Base-by-base conservation (phyloP, 2,888 invertebrate species). In the Drosophila imparisetae region DNA sequence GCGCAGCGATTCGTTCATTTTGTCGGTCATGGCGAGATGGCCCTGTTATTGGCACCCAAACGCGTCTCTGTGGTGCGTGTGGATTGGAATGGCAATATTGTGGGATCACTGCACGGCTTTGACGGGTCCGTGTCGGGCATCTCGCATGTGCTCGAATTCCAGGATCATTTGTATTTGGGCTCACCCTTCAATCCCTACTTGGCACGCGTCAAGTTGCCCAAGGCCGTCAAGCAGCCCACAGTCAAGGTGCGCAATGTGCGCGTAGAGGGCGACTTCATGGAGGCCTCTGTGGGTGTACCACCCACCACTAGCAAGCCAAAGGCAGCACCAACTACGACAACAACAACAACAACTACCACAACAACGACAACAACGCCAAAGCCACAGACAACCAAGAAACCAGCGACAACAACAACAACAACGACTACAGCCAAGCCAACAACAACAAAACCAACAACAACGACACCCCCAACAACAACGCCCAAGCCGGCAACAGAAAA, bases 61-160 rank as follows among this genome's bases (percentile, higher is more conserved):
- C 92, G 94, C 59, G 90, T 94, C 5, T 95, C 95, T 1, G 92
- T 96, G 52, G 81, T 96, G 42, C 95, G 96, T 87, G 83, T 97
- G 1, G 95, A 96, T 87, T 95, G 95, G 94, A 94, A 94, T 81
- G 97, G 97, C 27, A 95, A 96, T 70, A 94, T 97, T 73, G 90
- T 96, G 7, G 95, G 96, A 32, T 94, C 95, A 7, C 94, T 96
- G 74, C 95, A 95, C 86, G 94, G 95, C 50, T 94, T 94, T 0
- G 95, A 96, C 86, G 93, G 93, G 42, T 94, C 94, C 29, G 84
- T 95, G 2, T 63, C 76, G 0, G 90, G 91, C 13, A 93, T 96
- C 27, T 95, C 95, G 80, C 96, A 97, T 84, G 95, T 95, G 4
- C 94, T 95, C 72, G 94, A 96, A 54, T 94, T 94, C 86, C 94